Conservation (phyloP, 2,888 invertebrate species). For the Drosophila recens region DNA sequence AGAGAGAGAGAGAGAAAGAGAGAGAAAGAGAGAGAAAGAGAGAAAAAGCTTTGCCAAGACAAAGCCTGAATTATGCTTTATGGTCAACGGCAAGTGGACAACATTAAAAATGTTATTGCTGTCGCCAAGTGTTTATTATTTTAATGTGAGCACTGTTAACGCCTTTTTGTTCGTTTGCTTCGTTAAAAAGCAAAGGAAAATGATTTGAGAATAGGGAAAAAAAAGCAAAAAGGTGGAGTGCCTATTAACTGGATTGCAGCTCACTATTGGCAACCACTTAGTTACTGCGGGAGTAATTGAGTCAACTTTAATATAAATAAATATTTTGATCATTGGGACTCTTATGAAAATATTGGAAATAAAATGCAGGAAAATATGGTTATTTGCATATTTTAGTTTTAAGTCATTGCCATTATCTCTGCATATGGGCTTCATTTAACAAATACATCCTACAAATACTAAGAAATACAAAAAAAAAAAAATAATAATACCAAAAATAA, state of each 20-base stretch:
- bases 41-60: slow-evolving; percentile 11
- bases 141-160: slow-evolving; percentile 58
- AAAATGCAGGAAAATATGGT: too few relatives aligned
- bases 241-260: slow-evolving; percentile 32
- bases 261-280: slow-evolving; percentile 1
- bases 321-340: not conserved
- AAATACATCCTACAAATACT: too few relatives aligned
- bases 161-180: slow-evolving; percentile 23
- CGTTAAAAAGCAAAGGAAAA: slow-evolving; percentile 7
- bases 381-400: not conserved
- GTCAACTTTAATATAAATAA: too few relatives aligned
- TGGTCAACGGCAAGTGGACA: slow-evolving; percentile 42
- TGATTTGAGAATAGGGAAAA: not conserved
- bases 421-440: too few relatives aligned
- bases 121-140: slow-evolving; percentile 74
- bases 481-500: too few relatives aligned
- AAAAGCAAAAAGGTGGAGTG: not conserved
- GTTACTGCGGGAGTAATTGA: not conserved
- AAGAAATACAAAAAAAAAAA: too few relatives aligned
- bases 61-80: slow-evolving; percentile 69
- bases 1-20: too few relatives aligned
- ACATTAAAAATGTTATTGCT: slow-evolving; percentile 52
- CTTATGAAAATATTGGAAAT: not conserved
- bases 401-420: too few relatives aligned
- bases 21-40: too few relatives aligned